These are phyloP conservation scores for Dreissena polymorpha DNA, from an alignment of 1,140 invertebrate species.

Conservation along the genomic window DNA sequence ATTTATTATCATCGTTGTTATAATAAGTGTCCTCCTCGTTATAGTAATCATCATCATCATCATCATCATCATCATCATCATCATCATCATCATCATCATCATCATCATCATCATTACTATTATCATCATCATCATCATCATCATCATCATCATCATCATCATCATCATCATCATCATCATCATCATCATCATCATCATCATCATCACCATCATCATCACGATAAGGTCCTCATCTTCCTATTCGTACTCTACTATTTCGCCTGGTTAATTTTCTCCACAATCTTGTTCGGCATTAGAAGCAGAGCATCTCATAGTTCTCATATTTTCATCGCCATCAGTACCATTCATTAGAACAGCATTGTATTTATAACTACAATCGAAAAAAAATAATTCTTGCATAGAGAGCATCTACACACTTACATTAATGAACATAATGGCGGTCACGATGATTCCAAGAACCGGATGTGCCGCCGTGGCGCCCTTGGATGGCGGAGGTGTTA, in stretches of 20 bases:
- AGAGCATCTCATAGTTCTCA: neutral
- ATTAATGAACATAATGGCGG: constrained; percentile 59
- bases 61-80: neutral
- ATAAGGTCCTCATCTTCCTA: neutral
- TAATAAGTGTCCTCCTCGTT: neutral
- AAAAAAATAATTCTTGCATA: neutral
- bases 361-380: neutral
- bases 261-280: neutral
- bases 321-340: neutral
- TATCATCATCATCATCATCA: neutral
- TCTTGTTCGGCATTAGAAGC: neutral
- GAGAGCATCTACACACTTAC: constrained; percentile 53
- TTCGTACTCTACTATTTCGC: neutral
- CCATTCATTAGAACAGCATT: neutral
- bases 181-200: neutral
- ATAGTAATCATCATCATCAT: neutral
- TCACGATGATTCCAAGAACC: constrained; percentile 37
- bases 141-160: neutral
- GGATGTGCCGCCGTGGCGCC: constrained; percentile 39
- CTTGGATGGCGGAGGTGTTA: constrained; percentile 56
- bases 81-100: neutral
- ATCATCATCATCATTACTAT: neutral
- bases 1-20: neutral
- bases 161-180: neutral
- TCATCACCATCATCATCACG: neutral